A percentile compares a stretch with the other conserved stretches of the same genome.
These are phyloP conservation scores for Coregonus ussuriensis DNA, from an alignment of 2,797 vertebrate species.

Conservation along the genomic window DNA sequence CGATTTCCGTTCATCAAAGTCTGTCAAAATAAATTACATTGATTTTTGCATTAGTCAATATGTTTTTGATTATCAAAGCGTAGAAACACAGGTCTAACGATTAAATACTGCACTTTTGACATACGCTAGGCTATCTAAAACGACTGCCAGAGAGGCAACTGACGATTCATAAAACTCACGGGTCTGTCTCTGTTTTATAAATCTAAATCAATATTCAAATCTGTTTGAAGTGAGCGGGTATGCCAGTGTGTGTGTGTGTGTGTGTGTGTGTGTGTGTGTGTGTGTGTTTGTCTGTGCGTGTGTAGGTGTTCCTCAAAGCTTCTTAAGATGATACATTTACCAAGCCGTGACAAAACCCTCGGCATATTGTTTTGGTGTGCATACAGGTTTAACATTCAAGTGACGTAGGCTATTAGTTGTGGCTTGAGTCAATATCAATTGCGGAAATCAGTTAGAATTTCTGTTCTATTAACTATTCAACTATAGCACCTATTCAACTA, in stretches of 20 bases:
- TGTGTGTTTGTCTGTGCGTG: constrained; percentile 28
- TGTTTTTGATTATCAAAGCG: too few species aligned
- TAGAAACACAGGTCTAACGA: too few species aligned
- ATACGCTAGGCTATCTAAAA: constrained; percentile 49
- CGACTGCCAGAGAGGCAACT: constrained; percentile 50
- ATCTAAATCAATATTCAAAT: constrained; percentile 99
- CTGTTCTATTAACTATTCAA: not conserved
- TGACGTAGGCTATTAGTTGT: constrained; percentile 60
- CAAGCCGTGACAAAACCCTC: constrained; percentile 94
- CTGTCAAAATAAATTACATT: constrained; percentile 54
- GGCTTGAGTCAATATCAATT: not conserved
- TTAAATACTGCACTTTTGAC: constrained; percentile 61
- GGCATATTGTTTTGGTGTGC: constrained; percentile 84
- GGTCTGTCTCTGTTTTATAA: constrained; percentile 91
- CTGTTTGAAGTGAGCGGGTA: constrained; percentile 84
- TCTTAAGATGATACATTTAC: constrained; percentile 98
- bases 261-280: constrained; percentile 71
- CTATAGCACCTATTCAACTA: not conserved
- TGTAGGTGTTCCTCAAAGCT: constrained; percentile 87
- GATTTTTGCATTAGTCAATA: not conserved
- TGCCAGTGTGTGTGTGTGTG: constrained; percentile 23
- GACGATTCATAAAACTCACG: constrained; percentile 82
- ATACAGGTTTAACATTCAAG: constrained; percentile 66
- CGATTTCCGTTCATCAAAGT: constrained; percentile 46
- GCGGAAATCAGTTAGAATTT: not conserved